Conservation (phyloP, 2,888 invertebrate genomes). For the Drosophila testacea region DNA sequence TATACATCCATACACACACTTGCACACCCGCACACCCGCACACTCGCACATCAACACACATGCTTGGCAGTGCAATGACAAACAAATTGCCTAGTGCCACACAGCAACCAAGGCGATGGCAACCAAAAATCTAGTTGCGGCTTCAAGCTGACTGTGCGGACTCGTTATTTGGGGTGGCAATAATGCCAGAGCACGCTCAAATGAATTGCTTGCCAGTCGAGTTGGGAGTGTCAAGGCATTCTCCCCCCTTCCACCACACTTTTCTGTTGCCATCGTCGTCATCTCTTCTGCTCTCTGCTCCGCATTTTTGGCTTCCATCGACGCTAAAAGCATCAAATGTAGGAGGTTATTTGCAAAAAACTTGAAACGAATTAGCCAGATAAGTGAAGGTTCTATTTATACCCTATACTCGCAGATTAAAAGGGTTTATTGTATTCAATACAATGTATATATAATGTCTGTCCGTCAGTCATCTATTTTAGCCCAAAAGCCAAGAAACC, state of each 20-base stretch:
- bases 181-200: slow-evolving; percentile 44
- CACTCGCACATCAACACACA: slow-evolving; percentile 10
- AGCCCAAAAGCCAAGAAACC: too few species aligned
- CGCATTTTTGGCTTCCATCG: slow-evolving; percentile 15
- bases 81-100: slow-evolving; percentile 72
- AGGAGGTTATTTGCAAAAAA: slow-evolving; percentile 55
- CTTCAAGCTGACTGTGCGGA: slow-evolving; percentile 38
- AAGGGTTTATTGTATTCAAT: background rate
- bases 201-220: slow-evolving; percentile 69
- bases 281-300: background rate
- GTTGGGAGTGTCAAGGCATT: slow-evolving; percentile 42
- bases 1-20: slow-evolving; percentile 4
- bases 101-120: slow-evolving; percentile 46
- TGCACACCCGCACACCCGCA: slow-evolving; percentile 10
- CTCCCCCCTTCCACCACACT: background rate
- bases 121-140: slow-evolving; percentile 78
- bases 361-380: slow-evolving; percentile 61
- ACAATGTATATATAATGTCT: too few species aligned
- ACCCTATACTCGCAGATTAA: background rate
- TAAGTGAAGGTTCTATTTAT: slow-evolving; percentile 16
- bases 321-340: slow-evolving; percentile 54
- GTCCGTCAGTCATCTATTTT: too few species aligned
- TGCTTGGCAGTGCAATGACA: slow-evolving; percentile 61
- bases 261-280: slow-evolving; percentile 8
- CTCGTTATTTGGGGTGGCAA: slow-evolving; percentile 40